Percentiles rank a stretch among this genome's conserved stretches.
These are phyloP conservation scores for Protomyctophum bolini DNA, from an alignment of 2,113 vertebrate species.

Conservation along the genomic window DNA sequence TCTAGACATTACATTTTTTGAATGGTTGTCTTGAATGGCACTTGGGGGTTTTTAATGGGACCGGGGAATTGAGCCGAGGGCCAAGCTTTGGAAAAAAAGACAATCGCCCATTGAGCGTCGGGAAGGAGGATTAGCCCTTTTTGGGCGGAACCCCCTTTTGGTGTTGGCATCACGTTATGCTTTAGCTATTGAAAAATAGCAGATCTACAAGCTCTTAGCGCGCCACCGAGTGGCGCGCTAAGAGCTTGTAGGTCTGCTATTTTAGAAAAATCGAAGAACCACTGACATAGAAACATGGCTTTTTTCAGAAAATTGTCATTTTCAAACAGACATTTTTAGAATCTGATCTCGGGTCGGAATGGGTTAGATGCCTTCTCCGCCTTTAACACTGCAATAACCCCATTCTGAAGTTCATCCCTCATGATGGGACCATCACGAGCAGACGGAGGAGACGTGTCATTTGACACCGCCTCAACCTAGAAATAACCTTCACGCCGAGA, in stretches of 20 bases:
- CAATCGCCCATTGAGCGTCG: neutral
- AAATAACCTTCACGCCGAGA: neutral
- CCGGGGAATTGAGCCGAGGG: neutral
- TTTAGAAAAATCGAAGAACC: too few relatives aligned
- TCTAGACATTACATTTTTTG: neutral
- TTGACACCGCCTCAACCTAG: slow-evolving; percentile 2
- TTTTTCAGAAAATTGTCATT: too few relatives aligned
- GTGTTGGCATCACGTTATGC: too few relatives aligned
- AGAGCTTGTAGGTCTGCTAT: too few relatives aligned
- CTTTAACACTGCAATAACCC: slow-evolving; percentile 21
- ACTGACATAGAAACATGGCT: too few relatives aligned
- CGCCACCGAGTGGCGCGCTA: too few relatives aligned
- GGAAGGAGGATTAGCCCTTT: neutral
- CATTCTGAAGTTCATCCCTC: slow-evolving; percentile 2
- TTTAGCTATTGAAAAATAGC: too few relatives aligned
- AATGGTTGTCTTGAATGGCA: neutral
- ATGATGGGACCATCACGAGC: slow-evolving; percentile 5
- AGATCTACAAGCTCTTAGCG: too few relatives aligned
- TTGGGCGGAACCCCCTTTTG: too few relatives aligned
- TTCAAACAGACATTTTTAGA: too few relatives aligned
- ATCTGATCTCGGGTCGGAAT: too few relatives aligned
- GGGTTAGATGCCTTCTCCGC: neutral
- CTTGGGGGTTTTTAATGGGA: neutral
- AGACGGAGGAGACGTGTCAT: slow-evolving; percentile 15
- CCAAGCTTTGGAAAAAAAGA: neutral